Base-by-base conservation (phyloP, 1,140 invertebrate genomes). In the Lepidurus apus region DNA sequence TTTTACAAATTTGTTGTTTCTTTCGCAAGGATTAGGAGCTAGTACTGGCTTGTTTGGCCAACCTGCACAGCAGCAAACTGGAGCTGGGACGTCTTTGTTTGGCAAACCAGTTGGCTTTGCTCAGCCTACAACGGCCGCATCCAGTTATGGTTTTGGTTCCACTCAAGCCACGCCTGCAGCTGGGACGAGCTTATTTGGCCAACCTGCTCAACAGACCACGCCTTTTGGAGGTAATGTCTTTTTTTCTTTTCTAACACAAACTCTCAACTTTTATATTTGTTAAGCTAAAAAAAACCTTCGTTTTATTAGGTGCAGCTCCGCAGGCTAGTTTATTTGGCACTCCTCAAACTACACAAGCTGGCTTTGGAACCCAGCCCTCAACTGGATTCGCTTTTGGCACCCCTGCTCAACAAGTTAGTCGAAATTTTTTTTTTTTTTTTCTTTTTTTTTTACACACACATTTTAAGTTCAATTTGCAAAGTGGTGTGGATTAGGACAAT, bases 31-130 rank as follows among this genome's bases (percentile, higher is more conserved):
- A 17, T 77, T 81, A 75, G 79, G 53, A 43, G 74, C 76, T 21
- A 74, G 75, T 42, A 77, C 81, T 44, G 80, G 83, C 73, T 79
- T 84, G n/a, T 85, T 85, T 82, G 84, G 83, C 76, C 82, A 83
- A 73, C 80, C 80, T 74, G 75, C 76, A 74, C 80, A 81, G 42
- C 77, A 80, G 73, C 81, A 82, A 43, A 74, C 77, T 77, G 73
- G 26, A 47, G 74, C 78, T 26, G 73, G 74, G 42, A 44, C 42
- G n/a, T 75, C 78, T 7, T 53, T 76, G 13, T 80, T 80, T 79
- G 80, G 79, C n/a, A 42, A 80, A 80, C 43, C 53, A 7, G 75
- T 75, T 9, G 80, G 79, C 6, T 81, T 81, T 74, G 79, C 79
- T 13, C 24, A 79, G 42, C 77, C 80, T 6, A 45, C 81, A 3